These are phyloP conservation scores for Archilochus colubris DNA, from an alignment of 2,113 vertebrate genomes.

Conservation along the genomic window DNA sequence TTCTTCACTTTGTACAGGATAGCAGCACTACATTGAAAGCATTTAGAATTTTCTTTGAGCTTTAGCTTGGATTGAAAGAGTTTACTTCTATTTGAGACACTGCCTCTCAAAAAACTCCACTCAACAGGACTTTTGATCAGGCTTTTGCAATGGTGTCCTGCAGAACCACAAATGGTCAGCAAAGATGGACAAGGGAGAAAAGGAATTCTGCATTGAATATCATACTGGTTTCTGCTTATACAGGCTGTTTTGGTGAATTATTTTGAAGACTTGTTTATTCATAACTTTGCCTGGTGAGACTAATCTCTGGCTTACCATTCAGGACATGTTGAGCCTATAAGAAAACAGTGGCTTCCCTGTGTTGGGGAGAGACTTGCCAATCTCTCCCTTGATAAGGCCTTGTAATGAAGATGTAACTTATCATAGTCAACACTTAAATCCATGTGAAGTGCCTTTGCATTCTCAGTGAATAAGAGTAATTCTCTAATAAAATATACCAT, in stretches of 20 bases:
- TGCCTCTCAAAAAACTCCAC: not conserved
- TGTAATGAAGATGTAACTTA: not conserved
- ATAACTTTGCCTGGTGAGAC: not conserved
- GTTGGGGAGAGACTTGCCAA: not conserved
- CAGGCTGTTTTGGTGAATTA: not conserved
- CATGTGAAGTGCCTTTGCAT: rapidly evolving
- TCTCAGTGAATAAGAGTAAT: not conserved
- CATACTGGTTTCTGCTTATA: not conserved
- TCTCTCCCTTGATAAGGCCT: not conserved
- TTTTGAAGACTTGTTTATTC: not conserved
- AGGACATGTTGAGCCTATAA: not conserved
- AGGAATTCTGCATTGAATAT: not conserved
- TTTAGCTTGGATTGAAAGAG: not conserved
- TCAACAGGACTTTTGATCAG: not conserved
- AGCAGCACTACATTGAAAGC: not conserved
- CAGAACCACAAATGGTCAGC: not conserved
- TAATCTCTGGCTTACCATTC: not conserved
- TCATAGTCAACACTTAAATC: not conserved
- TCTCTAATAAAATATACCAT: not conserved
- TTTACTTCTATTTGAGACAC: not conserved
- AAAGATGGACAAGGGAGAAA: not conserved
- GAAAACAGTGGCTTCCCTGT: not conserved
- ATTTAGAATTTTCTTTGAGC: not conserved
- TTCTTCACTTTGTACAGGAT: not conserved
- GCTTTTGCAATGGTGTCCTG: not conserved